Evolutionary conservation across 2,797 vertebrate genomes (phyloP).

Genomic region (Enteromius mattozi): DNA sequence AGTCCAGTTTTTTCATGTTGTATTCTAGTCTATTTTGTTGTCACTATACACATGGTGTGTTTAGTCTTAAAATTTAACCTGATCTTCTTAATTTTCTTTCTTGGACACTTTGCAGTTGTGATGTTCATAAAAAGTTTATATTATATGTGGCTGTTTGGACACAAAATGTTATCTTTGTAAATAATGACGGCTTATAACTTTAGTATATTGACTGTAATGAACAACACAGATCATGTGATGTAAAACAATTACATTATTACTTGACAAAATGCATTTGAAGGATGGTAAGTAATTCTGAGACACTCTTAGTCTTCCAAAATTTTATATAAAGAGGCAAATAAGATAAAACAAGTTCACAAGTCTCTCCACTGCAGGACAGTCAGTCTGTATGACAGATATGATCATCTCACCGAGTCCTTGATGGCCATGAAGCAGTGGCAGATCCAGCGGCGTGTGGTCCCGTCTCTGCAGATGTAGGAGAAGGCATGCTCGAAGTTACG

Average conservation of each 20-base stretch:
- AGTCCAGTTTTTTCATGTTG: not conserved
- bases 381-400: too few species aligned
- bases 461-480: slow-evolving; percentile 98
- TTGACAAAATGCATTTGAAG: not conserved
- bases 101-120: not conserved
- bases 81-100: not conserved
- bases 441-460: slow-evolving; percentile 98
- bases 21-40: not conserved
- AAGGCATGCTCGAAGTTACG: slow-evolving; percentile 98
- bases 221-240: not conserved
- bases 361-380: not conserved
- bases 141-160: not conserved
- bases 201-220: not conserved
- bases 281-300: not conserved
- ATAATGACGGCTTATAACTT: not conserved
- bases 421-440: slow-evolving; percentile 99
- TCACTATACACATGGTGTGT: not conserved
- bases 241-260: not conserved
- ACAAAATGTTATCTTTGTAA: not conserved
- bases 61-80: not conserved
- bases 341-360: not conserved
- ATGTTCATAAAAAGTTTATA: not conserved
- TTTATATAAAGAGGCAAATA: not conserved
- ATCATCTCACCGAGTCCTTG: slow-evolving; percentile 92
- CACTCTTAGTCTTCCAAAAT: not conserved